Percentiles rank a stretch among this genome's conserved stretches.
phyloP scores from a whole-genome alignment of 2,797 vertebrate genomes.

The Thaleichthys pacificus region DNA sequence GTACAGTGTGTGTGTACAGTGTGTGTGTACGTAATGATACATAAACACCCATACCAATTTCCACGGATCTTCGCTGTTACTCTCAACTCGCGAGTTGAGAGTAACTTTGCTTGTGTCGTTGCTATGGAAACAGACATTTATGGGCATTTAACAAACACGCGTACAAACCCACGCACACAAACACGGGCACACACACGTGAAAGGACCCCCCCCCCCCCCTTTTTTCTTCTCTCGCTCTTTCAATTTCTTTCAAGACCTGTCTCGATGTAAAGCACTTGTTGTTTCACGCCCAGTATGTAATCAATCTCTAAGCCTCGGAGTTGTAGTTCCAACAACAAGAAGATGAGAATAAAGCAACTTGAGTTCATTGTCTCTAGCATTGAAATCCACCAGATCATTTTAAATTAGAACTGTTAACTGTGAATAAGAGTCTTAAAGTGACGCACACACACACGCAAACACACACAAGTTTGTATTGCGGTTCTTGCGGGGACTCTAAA shows the following conservation, averaged over 20 bases:
- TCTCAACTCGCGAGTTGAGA: no score
- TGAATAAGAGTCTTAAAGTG: not conserved
- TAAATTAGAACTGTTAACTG: not conserved
- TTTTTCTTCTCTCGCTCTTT: not conserved
- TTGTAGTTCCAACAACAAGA: not conserved
- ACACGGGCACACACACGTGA: not conserved
- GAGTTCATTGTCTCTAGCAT: not conserved
- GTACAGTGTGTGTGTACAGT: not conserved
- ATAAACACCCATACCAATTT: not conserved
- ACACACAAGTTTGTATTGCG: not conserved
- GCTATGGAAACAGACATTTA: conserved; percentile 3
- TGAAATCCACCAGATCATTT: not conserved
- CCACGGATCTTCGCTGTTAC: not conserved
- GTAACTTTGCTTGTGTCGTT: not conserved
- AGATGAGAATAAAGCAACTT: not conserved
- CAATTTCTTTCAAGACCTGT: not conserved
- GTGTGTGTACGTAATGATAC: not conserved
- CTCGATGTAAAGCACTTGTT: not conserved
- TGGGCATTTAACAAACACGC: not conserved
- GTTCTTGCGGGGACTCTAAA: not conserved
- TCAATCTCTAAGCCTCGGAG: not conserved
- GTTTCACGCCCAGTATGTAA: not conserved
- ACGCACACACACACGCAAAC: not conserved
- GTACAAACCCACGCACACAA: not conserved
- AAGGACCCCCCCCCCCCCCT: not conserved